Percentiles rank a stretch among this genome's conserved stretches.
Conservation (phyloP, 2,888 invertebrate species). For the Epinotia ramella region DNA sequence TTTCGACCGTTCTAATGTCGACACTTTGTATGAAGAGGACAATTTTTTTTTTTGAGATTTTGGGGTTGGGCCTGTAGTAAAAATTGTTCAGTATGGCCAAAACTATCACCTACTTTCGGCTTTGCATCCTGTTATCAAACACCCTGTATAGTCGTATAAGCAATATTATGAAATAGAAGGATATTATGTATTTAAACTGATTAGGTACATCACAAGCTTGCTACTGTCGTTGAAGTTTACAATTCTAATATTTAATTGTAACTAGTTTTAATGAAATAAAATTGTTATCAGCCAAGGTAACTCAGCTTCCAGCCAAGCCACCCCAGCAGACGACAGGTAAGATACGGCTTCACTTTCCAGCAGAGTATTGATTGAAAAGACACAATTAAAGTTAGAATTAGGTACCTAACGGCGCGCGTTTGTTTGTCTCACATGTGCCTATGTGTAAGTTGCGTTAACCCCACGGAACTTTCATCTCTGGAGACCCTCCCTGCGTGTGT, state of each 20-base stretch:
- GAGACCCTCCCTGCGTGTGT: slow-evolving; percentile 69
- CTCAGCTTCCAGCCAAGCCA: background rate
- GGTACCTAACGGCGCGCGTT: slow-evolving; percentile 80
- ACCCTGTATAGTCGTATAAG: background rate
- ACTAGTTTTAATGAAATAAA: background rate
- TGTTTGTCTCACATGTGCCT: slow-evolving; percentile 77
- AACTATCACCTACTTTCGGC: no score
- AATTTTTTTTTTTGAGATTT: no score
- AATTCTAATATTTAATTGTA: background rate
- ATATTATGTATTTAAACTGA: background rate
- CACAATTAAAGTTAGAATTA: slow-evolving; percentile 85
- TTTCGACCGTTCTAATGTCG: no score
- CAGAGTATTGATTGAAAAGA: slow-evolving; percentile 83
- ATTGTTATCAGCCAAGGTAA: background rate
- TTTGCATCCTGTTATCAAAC: no score
- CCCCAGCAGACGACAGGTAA: slow-evolving; percentile 4
- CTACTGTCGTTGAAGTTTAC: background rate
- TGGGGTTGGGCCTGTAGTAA: no score
- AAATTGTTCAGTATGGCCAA: no score
- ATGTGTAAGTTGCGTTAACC: slow-evolving; percentile 79
- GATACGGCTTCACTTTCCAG: slow-evolving; percentile 54
- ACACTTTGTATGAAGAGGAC: no score
- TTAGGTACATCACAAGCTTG: background rate
- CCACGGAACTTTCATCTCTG: slow-evolving; percentile 84
- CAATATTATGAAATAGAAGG: background rate